These are phyloP conservation scores for Drosophila carrolli DNA, from an alignment of 1,140 invertebrate species.

Conservation along the genomic window DNA sequence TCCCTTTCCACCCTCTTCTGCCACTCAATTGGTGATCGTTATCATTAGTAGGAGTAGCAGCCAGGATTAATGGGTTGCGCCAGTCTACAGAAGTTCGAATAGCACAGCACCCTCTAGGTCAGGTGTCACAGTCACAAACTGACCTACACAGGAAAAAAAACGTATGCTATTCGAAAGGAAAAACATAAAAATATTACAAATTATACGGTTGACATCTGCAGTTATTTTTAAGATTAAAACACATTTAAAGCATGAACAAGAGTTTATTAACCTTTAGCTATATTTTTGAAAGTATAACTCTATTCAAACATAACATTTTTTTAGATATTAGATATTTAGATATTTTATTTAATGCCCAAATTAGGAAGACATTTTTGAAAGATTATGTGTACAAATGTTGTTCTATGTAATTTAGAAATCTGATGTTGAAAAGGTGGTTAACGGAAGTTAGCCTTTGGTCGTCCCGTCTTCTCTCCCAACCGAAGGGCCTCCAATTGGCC, in stretches of 20 bases:
- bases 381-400: background rate
- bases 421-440: background rate
- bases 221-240: too few relatives aligned
- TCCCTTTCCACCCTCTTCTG: conserved; percentile 14
- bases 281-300: too few relatives aligned
- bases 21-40: conserved; percentile 46
- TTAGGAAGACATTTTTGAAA: too few relatives aligned
- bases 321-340: too few relatives aligned
- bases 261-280: too few relatives aligned
- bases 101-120: background rate
- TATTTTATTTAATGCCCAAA: too few relatives aligned
- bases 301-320: too few relatives aligned
- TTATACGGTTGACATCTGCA: too few relatives aligned
- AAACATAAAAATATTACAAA: background rate
- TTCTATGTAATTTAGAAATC: background rate
- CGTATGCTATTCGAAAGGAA: background rate
- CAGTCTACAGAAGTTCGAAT: background rate
- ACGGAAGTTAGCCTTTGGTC: background rate
- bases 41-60: conserved; percentile 41
- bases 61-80: conserved; percentile 34
- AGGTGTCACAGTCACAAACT: background rate
- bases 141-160: background rate
- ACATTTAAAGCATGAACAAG: too few relatives aligned
- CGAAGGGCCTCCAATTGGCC: background rate
- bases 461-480: too few relatives aligned